Conservation (phyloP, 2,888 invertebrate species). For the Elegia similella region DNA sequence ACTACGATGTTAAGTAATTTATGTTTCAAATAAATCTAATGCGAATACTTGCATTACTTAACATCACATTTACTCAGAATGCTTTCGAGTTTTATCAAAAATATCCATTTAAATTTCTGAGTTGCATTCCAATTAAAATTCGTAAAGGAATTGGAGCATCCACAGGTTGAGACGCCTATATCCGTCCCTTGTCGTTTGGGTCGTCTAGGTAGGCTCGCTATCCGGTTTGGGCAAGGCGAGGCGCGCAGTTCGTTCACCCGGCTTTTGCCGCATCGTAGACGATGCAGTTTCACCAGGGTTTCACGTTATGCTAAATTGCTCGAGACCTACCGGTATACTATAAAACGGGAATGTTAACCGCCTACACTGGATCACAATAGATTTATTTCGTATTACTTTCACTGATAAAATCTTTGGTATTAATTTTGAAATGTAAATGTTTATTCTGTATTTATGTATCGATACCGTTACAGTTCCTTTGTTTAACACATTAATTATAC, state of each 20-base stretch:
- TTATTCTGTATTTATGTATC: no score
- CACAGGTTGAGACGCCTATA: conserved; percentile 36
- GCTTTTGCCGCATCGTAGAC: conserved; percentile 57
- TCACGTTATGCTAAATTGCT: conserved; percentile 46
- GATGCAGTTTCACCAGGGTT: conserved; percentile 60
- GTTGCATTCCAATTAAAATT: not conserved
- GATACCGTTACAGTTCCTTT: no score
- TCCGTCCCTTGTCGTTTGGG: conserved; percentile 37
- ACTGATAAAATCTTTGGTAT: conserved; percentile 1
- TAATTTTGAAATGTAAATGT: no score
- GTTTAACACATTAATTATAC: no score
- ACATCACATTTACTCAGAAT: not conserved
- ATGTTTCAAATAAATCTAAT: no score
- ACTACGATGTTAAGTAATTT: no score
- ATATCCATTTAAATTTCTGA: not conserved
- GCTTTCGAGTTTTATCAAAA: not conserved
- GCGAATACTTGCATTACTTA: no score
- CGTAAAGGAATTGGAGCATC: conserved; percentile 39
- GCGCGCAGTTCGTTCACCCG: conserved; percentile 71
- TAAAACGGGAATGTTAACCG: conserved; percentile 3
- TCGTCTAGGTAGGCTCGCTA: conserved; percentile 62
- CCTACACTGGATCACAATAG: not conserved
- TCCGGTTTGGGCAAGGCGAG: conserved; percentile 69
- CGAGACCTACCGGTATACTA: conserved; percentile 5
- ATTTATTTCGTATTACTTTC: not conserved